Conservation (phyloP, 2,797 vertebrate species). For the Scomberomorus guttatus region DNA sequence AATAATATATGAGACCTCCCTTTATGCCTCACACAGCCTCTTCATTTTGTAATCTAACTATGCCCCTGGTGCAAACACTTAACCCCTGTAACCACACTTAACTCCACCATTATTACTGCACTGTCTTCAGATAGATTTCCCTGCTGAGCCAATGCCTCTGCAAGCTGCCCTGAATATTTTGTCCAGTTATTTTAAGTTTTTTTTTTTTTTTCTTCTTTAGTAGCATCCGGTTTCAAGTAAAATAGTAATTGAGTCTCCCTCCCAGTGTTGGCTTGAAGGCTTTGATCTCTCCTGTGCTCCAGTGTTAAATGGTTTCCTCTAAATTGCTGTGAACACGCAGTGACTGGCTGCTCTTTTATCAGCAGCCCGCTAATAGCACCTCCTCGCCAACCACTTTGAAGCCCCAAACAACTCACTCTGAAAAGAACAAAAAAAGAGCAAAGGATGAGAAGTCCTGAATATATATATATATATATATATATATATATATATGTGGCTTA, state of each 20-base stretch:
- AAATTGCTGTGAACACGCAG: conserved; percentile 70
- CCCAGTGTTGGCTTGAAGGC: conserved; percentile 56
- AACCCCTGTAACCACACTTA: conserved; percentile 70
- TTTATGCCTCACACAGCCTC: conserved; percentile 51
- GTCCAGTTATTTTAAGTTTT: conserved; percentile 58
- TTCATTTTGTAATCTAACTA: conserved; percentile 66
- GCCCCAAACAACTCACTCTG: conserved; percentile 50
- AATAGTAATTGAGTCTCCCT: conserved; percentile 75
- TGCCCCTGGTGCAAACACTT: conserved; percentile 70
- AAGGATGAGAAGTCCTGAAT: conserved; percentile 12
- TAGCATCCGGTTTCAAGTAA: conserved; percentile 74
- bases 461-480: neutral
- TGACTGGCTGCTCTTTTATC: conserved; percentile 73
- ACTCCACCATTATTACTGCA: conserved; percentile 57
- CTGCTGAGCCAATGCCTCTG: conserved; percentile 30
- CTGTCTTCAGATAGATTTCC: conserved; percentile 44
- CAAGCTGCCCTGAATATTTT: conserved; percentile 49
- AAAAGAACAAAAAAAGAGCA: conserved; percentile 45
- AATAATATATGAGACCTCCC: conserved; percentile 62
- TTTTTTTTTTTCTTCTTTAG: conserved; percentile 27
- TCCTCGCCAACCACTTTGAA: conserved; percentile 67
- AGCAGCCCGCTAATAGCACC: conserved; percentile 61
- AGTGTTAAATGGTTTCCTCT: conserved; percentile 75
- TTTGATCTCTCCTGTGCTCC: conserved; percentile 76
- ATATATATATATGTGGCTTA: neutral